Evolutionary conservation across 2,113 vertebrate genomes (phyloP).

Genomic region (Grammomys dolichurus): DNA sequence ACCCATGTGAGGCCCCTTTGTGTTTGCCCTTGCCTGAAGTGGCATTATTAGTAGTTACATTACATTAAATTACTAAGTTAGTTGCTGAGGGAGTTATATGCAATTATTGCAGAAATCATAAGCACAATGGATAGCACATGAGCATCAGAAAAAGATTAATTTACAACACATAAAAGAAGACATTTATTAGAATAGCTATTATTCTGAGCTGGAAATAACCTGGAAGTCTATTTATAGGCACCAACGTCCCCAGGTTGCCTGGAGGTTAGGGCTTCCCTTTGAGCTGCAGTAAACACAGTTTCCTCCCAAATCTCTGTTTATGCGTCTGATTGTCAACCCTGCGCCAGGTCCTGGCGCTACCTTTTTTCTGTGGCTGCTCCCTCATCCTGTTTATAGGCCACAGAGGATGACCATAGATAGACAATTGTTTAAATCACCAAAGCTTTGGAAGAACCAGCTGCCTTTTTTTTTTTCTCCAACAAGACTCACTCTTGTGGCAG

Average conservation of each 20-base stretch:
- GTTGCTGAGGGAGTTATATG: slow-evolving; percentile 17
- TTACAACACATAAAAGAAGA: slow-evolving; percentile 30
- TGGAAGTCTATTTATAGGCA: slow-evolving; percentile 83
- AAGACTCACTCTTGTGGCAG: neutral
- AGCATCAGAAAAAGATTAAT: slow-evolving; percentile 21
- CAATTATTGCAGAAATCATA: slow-evolving; percentile 40
- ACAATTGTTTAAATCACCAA: slow-evolving; percentile 74
- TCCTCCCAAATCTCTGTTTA: slow-evolving; percentile 85
- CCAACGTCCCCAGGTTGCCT: slow-evolving; percentile 66
- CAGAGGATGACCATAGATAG: slow-evolving; percentile 25
- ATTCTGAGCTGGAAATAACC: slow-evolving; percentile 69
- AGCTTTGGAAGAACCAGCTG: slow-evolving; percentile 77
- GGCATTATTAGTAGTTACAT: neutral
- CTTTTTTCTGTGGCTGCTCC: slow-evolving; percentile 78
- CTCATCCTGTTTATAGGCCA: slow-evolving; percentile 89
- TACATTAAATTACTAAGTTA: neutral
- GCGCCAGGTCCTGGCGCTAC: slow-evolving; percentile 81
- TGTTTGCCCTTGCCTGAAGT: neutral
- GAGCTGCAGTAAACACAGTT: slow-evolving; percentile 82
- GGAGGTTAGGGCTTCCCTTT: slow-evolving; percentile 83
- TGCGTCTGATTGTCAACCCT: slow-evolving; percentile 82
- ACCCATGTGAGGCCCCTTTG: neutral
- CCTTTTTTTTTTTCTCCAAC: slow-evolving; percentile 78
- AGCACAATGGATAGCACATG: slow-evolving; percentile 23
- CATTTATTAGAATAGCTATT: slow-evolving; percentile 33